phyloP scores from a whole-genome alignment of 1,140 invertebrate species.

The Calosoma granatense region DNA sequence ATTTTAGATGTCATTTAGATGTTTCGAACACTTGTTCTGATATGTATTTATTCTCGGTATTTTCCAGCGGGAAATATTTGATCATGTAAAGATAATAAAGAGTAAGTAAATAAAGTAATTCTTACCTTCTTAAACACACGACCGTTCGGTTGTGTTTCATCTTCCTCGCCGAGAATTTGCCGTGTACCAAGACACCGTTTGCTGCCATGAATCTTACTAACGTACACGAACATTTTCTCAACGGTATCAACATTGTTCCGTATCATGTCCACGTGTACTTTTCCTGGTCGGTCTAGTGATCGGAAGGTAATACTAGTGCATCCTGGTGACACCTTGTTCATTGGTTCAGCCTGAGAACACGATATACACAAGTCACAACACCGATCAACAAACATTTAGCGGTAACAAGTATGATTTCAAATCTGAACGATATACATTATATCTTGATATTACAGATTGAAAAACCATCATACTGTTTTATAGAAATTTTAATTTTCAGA shows the following conservation, averaged over 20 bases:
- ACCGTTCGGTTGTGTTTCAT: slow-evolving; percentile 88
- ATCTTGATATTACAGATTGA: too few relatives aligned
- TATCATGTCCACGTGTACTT: slow-evolving; percentile 59
- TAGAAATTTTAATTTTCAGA: too few relatives aligned
- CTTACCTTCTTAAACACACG: slow-evolving; percentile 91
- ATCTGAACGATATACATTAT: too few relatives aligned
- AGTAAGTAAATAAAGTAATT: too few relatives aligned
- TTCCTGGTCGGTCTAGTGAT: slow-evolving; percentile 52
- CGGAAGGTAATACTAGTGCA: slow-evolving; percentile 53
- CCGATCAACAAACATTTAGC: not conserved
- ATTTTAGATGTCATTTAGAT: too few relatives aligned
- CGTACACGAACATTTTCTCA: slow-evolving; percentile 74
- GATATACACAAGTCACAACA: slow-evolving; percentile 13
- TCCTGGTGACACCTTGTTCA: slow-evolving; percentile 40
- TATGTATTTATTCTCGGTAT: too few relatives aligned
- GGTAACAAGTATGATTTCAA: too few relatives aligned
- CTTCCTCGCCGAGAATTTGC: slow-evolving; percentile 83
- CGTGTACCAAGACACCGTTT: slow-evolving; percentile 82
- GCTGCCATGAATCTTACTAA: slow-evolving; percentile 57
- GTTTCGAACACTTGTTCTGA: too few relatives aligned
- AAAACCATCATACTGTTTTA: too few relatives aligned
- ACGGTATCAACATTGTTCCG: slow-evolving; percentile 74
- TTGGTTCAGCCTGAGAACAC: slow-evolving; percentile 40
- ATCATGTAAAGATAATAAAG: too few relatives aligned
- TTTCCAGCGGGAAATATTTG: too few relatives aligned